Conservation (phyloP, 2,113 vertebrate genomes). For the Litocranius walleri region DNA sequence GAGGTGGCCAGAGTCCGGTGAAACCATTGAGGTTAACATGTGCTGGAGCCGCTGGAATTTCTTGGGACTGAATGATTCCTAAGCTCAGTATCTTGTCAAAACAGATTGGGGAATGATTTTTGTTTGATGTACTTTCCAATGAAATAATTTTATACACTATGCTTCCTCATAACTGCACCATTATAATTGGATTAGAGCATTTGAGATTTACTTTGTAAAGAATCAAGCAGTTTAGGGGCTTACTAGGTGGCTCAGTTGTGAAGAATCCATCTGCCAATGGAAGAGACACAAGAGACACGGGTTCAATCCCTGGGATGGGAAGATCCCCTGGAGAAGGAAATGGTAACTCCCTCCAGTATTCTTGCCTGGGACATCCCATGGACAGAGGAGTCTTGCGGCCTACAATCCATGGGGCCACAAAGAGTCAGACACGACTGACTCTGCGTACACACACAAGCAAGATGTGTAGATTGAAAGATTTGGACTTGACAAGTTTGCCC, state of each 20-base stretch:
- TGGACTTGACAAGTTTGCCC: background rate
- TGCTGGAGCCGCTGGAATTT: background rate
- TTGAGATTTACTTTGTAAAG: background rate
- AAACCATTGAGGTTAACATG: background rate
- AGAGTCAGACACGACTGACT: background rate
- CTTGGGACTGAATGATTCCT: background rate
- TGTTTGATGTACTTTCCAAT: background rate
- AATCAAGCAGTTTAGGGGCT: background rate
- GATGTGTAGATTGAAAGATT: background rate
- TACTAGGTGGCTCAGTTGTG: background rate
- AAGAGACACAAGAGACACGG: background rate
- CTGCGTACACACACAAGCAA: background rate
- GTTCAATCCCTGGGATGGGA: background rate
- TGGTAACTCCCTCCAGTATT: background rate
- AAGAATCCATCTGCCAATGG: background rate
- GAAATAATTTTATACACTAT: background rate
- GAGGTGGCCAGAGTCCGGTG: background rate
- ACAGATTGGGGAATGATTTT: background rate
- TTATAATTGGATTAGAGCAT: background rate
- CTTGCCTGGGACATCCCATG: background rate
- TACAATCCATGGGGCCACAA: background rate
- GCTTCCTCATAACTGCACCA: background rate
- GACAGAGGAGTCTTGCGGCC: background rate
- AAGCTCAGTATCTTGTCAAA: background rate
- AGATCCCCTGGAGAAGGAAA: background rate